These are phyloP conservation scores for Drosophila mulleri DNA, from an alignment of 2,888 invertebrate genomes.

Conservation along the genomic window DNA sequence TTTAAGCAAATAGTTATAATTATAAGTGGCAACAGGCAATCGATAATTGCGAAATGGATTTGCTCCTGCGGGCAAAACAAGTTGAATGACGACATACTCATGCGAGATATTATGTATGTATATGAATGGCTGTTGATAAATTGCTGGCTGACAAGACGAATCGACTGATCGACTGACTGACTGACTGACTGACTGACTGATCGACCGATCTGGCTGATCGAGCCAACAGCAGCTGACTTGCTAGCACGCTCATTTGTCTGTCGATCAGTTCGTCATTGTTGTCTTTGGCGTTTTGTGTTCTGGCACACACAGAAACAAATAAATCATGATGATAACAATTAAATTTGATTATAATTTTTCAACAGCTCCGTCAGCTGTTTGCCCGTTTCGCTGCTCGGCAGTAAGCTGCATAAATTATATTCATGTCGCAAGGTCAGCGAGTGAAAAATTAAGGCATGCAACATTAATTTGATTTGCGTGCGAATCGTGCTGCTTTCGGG, in stretches of 20 bases:
- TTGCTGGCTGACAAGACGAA: conserved; percentile 42
- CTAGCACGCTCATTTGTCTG: conserved; percentile 59
- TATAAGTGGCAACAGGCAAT: conserved; percentile 48
- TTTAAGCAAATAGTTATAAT: conserved; percentile 50
- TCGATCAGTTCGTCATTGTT: conserved; percentile 59
- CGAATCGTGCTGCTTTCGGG: conserved; percentile 60
- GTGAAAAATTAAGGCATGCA: conserved; percentile 72
- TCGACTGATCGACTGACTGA: conserved; percentile 15
- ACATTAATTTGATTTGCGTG: conserved; percentile 81
- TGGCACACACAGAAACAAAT: conserved; percentile 49
- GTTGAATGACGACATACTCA: conserved; percentile 67
- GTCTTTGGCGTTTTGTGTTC: conserved; percentile 43
- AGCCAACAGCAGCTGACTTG: conserved; percentile 35
- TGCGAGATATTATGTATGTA: conserved; percentile 19
- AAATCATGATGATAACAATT: conserved; percentile 81
- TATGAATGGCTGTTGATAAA: conserved; percentile 45
- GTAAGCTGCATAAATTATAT: conserved; percentile 67
- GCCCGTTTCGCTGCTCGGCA: conserved; percentile 25
- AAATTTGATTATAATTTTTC: conserved; percentile 78
- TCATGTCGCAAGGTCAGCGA: conserved; percentile 72
- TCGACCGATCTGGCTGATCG: conserved; percentile 26
- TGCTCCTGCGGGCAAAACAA: conserved; percentile 74
- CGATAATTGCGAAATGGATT: conserved; percentile 71
- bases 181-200: conserved; percentile 26
- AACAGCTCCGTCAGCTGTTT: conserved; percentile 43